Percentiles rank a stretch among this genome's conserved stretches.
Evolutionary conservation across 2,113 vertebrate species (phyloP).

Genomic region (Microtus richardsoni): DNA sequence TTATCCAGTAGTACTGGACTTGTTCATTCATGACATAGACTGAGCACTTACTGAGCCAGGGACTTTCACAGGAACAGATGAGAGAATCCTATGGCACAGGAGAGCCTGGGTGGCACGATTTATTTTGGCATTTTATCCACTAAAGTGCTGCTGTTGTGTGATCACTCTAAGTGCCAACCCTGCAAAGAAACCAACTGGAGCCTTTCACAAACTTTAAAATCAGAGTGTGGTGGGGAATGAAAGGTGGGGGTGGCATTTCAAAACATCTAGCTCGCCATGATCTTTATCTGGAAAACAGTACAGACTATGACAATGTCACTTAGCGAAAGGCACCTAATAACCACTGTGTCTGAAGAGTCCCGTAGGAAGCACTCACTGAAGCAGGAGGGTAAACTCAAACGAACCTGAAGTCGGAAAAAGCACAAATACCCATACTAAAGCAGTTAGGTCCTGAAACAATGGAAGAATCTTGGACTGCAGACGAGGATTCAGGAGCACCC

Average conservation of each 20-base stretch:
- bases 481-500: conserved; percentile 13
- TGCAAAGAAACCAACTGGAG: not conserved
- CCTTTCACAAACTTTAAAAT: conserved; percentile 25
- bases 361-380: conserved; percentile 7
- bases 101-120: not conserved
- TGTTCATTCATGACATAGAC: not conserved
- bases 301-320: not conserved
- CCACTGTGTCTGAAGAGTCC: conserved; percentile 22
- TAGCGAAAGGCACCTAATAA: conserved; percentile 11
- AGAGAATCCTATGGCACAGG: not conserved
- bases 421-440: not conserved
- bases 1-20: not conserved
- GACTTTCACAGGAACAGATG: not conserved
- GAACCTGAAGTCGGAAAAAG: conserved; percentile 53
- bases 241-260: not conserved
- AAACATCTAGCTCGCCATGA: not conserved
- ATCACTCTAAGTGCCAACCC: not conserved
- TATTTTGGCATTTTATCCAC: conserved; percentile 19
- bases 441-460: conserved; percentile 51
- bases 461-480: conserved; percentile 17
- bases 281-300: not conserved
- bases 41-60: not conserved
- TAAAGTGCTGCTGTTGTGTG: not conserved
- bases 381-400: conserved; percentile 16
- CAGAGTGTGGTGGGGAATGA: too few relatives aligned